A percentile compares a stretch with the other conserved stretches of the same genome.
Evolutionary conservation across 2,113 vertebrate species (phyloP).

Genomic region (Pangasianodon gigas): DNA sequence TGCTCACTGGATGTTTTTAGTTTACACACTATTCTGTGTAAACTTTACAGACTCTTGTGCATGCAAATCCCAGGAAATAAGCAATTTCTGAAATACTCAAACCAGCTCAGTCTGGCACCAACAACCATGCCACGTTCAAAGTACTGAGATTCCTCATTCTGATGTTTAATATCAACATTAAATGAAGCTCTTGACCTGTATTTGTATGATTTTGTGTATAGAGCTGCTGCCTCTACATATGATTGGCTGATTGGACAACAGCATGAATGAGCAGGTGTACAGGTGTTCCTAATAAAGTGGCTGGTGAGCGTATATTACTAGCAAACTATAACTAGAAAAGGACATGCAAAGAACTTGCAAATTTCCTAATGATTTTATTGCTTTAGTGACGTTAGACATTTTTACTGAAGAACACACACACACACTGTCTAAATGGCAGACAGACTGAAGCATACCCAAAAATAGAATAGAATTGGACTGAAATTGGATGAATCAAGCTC

Average conservation of each 20-base stretch:
- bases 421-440: conserved; percentile 7
- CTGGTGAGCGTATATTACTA: neutral
- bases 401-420: conserved; percentile 10
- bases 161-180: neutral
- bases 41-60: neutral
- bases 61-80: neutral
- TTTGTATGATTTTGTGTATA: neutral
- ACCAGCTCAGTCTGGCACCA: neutral
- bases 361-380: neutral
- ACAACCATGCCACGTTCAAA: neutral
- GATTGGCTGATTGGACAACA: neutral
- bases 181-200: neutral
- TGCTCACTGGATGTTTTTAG: neutral
- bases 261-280: neutral
- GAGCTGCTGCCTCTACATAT: neutral
- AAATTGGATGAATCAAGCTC: neutral
- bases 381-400: neutral
- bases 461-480: neutral
- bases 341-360: neutral
- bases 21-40: neutral
- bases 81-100: neutral
- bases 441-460: neutral
- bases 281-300: neutral
- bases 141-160: neutral
- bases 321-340: neutral